A percentile compares a stretch with the other conserved stretches of the same genome.
These are phyloP conservation scores for Centruroides vittatus DNA, from an alignment of 1,140 invertebrate genomes.

Conservation along the genomic window DNA sequence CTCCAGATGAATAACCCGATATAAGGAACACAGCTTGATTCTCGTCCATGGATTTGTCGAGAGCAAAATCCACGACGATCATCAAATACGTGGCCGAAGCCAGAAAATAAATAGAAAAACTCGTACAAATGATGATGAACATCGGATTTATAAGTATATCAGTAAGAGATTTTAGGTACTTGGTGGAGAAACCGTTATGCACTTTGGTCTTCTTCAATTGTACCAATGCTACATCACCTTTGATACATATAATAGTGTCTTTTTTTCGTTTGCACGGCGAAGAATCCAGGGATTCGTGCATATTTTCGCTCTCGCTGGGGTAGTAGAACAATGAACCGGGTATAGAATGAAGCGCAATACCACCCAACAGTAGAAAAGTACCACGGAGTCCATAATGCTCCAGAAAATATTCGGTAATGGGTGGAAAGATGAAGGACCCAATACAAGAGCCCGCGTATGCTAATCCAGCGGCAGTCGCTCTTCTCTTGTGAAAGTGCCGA, in stretches of 20 bases:
- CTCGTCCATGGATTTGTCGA: slow-evolving; percentile 14
- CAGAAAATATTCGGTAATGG: slow-evolving; percentile 20
- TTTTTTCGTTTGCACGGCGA: too few relatives aligned
- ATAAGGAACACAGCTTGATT: slow-evolving; percentile 11
- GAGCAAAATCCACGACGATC: slow-evolving; percentile 18
- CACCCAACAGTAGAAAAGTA: slow-evolving; percentile 53
- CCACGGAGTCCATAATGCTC: slow-evolving; percentile 19
- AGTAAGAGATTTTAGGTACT: too few relatives aligned
- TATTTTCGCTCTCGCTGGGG: not conserved
- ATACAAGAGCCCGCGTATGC: slow-evolving; percentile 26
- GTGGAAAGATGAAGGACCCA: slow-evolving; percentile 28
- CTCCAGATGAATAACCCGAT: slow-evolving; percentile 14
- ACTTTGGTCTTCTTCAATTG: not conserved
- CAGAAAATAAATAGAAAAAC: slow-evolving; percentile 2
- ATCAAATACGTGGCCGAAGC: slow-evolving; percentile 14
- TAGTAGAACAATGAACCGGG: slow-evolving; percentile 54
- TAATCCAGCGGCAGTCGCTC: slow-evolving; percentile 25
- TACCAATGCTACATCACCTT: not conserved
- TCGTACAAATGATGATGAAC: slow-evolving; percentile 3
- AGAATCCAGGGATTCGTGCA: not conserved
- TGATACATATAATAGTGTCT: not conserved
- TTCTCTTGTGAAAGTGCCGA: slow-evolving; percentile 23
- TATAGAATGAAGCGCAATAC: slow-evolving; percentile 63
- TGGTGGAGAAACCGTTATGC: not conserved
- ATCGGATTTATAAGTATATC: not conserved